Evolutionary conservation across 2,113 vertebrate species (phyloP).

Genomic region (Tamias sibiricus): DNA sequence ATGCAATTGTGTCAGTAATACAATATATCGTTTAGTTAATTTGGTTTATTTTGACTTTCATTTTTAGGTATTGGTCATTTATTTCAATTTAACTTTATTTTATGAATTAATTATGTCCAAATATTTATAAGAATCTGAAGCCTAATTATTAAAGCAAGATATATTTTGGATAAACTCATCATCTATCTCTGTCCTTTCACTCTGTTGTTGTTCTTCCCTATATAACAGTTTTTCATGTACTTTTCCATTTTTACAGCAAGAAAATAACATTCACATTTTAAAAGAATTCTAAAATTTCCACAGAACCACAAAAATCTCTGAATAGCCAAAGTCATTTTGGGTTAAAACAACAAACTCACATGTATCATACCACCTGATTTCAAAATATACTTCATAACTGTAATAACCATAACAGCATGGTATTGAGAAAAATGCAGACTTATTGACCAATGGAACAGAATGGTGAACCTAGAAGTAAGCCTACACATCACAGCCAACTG

Average conservation of each 20-base stretch:
- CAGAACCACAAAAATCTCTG: too few relatives aligned
- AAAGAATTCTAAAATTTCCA: neutral
- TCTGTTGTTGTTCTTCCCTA: neutral
- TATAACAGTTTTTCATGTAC: neutral
- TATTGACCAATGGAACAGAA: neutral
- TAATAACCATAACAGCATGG: neutral
- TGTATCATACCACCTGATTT: too few relatives aligned
- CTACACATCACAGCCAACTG: neutral
- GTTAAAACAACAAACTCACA: too few relatives aligned
- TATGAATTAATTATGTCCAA: neutral
- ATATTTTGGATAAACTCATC: neutral
- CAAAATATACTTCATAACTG: too few relatives aligned
- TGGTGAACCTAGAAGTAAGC: neutral
- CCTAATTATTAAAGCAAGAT: neutral
- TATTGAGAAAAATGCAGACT: neutral
- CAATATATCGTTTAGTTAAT: neutral
- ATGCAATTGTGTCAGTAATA: neutral
- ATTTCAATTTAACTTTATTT: neutral
- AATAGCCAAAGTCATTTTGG: too few relatives aligned
- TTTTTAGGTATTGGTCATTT: neutral
- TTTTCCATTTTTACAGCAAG: neutral
- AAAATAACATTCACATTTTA: neutral
- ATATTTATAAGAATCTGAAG: neutral
- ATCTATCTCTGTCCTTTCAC: neutral
- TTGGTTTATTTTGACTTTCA: neutral